Evolutionary conservation across 92 coral and sea anemone species (phyloP).

Genomic region (Phenganax stokvisi): DNA sequence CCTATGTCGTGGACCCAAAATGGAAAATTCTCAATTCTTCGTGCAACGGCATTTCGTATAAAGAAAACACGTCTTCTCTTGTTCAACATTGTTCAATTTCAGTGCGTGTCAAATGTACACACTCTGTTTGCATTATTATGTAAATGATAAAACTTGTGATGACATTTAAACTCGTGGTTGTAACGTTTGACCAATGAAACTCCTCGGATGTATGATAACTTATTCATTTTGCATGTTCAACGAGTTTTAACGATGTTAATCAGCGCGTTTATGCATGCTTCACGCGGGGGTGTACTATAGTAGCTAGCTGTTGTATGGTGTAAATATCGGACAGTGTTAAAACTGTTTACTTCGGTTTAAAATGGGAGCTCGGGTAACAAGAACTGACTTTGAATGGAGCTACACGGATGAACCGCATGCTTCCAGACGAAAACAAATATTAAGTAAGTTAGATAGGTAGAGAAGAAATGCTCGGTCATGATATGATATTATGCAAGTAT

Average conservation of each 20-base stretch:
- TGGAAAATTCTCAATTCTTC: no score
- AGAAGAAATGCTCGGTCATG: background rate
- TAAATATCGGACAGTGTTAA: background rate
- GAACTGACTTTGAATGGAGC: slow-evolving; percentile 40
- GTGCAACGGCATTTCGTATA: no score
- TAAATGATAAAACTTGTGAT: background rate
- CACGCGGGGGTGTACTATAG: background rate
- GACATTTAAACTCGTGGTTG: background rate
- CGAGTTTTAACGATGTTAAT: background rate
- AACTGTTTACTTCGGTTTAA: background rate
- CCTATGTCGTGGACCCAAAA: no score
- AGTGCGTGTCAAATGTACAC: no score
- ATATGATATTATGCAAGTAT: background rate
- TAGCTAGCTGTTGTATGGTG: background rate
- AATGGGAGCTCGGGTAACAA: slow-evolving; percentile 25
- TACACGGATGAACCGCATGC: slow-evolving; percentile 40
- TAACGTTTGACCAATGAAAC: slow-evolving; percentile 19
- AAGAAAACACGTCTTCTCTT: no score
- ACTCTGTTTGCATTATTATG: background rate
- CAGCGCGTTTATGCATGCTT: slow-evolving; percentile 9
- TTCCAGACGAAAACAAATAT: slow-evolving; percentile 22
- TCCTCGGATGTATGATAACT: background rate
- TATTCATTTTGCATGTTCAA: slow-evolving; percentile 2
- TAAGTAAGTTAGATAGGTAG: slow-evolving; percentile 9
- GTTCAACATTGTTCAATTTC: no score